Conservation (phyloP, 2,888 invertebrate species). For the Ormyrus nitidulus region DNA sequence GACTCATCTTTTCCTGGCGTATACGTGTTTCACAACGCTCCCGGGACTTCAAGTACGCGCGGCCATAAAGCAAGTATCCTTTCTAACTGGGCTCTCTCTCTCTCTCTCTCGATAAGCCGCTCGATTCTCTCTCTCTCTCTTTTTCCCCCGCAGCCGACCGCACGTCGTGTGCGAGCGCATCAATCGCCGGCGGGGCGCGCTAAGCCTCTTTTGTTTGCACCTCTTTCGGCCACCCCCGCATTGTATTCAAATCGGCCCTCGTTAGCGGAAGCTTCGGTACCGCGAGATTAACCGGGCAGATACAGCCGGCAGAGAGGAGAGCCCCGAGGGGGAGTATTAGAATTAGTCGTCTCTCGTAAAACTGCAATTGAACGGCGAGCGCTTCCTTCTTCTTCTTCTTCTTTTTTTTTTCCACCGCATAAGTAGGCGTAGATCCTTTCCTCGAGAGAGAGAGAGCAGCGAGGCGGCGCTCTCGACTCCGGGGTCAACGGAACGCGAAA, state of each 20-base stretch:
- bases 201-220: conserved; percentile 68
- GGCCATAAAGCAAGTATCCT: neutral
- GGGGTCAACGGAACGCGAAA: conserved; percentile 22
- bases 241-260: conserved; percentile 72
- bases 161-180: conserved; percentile 74
- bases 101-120: too few species aligned
- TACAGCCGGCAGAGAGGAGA: too few species aligned
- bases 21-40: too few species aligned
- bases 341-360: too few species aligned
- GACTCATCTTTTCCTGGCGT: too few species aligned
- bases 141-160: neutral
- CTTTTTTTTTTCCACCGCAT: too few species aligned
- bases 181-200: conserved; percentile 70
- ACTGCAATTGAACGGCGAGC: too few species aligned
- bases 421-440: too few species aligned
- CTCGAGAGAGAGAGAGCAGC: conserved; percentile 25
- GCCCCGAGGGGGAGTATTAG: too few species aligned
- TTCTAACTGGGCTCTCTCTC: too few species aligned
- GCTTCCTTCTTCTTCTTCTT: neutral
- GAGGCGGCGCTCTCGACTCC: neutral
- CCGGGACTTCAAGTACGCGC: too few species aligned
- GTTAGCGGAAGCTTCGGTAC: neutral
- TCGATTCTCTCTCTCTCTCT: conserved; percentile 13
- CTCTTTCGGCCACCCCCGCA: conserved; percentile 65
- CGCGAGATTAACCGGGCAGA: neutral